A percentile compares a stretch with the other conserved stretches of the same genome.
phyloP scores from a whole-genome alignment of 2,888 invertebrate species.

The Listrodromus nycthemerus region DNA sequence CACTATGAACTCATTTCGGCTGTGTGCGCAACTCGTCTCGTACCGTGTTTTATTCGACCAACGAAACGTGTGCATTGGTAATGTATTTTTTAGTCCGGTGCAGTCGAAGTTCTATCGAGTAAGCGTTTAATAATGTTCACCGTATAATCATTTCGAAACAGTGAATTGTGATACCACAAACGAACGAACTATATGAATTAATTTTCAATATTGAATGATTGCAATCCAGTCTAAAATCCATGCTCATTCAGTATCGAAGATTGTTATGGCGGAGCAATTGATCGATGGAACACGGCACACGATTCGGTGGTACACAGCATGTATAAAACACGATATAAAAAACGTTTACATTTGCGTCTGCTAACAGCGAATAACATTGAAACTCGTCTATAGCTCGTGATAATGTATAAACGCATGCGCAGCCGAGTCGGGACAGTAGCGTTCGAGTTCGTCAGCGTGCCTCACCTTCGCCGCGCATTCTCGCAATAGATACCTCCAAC shows the following conservation, averaged over 20 bases:
- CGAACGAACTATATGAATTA: constrained; percentile 1
- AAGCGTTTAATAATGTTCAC: constrained; percentile 61
- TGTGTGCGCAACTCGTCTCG: neutral
- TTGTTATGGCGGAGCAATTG: constrained; percentile 22
- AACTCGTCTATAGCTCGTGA: neutral
- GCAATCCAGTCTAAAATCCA: constrained; percentile 12
- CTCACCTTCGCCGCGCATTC: neutral
- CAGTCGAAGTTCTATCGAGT: constrained; percentile 63
- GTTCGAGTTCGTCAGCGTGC: constrained; percentile 16
- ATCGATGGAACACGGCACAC: neutral
- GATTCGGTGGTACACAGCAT: neutral
- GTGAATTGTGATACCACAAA: neutral
- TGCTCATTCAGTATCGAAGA: constrained; percentile 4
- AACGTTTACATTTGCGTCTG: constrained; percentile 16
- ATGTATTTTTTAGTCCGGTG: neutral
- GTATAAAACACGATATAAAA: neutral
- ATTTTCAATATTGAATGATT: neutral
- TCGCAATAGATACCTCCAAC: neutral
- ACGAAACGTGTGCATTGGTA: neutral
- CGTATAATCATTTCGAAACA: constrained; percentile 28
- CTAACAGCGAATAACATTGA: neutral
- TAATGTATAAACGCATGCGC: constrained; percentile 9
- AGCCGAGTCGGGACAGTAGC: neutral
- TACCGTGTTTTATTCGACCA: neutral
- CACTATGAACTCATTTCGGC: neutral